Evolutionary conservation across 2,888 invertebrate genomes (phyloP), one percentile per base, ranked within the genome.

Genomic region (Globia sparganii): DNA sequence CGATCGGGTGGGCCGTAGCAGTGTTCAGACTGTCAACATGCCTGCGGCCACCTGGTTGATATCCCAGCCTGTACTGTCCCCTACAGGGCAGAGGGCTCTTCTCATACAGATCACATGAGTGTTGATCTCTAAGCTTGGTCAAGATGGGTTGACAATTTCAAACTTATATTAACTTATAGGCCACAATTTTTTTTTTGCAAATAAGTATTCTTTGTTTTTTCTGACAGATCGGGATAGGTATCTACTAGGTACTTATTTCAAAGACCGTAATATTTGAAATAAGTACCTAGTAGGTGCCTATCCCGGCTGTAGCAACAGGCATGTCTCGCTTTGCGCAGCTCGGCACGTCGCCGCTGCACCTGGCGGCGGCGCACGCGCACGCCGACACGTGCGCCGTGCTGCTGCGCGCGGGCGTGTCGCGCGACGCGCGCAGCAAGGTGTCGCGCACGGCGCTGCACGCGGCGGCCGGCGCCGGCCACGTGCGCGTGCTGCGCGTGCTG

Each of bases 381-480:
- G 94, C 97, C 73, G 98, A 97, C 86, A 98, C 98, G 69, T 98
- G 98, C 87, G 98, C 98, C 90, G 97, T 98, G 87, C 97, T 99
- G 81, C 96, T 99, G 78, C 97, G 98, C 83, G 98, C 99, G 31
- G 99, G 99, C 75, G 98, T 99, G 86, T 98, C 98, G 73, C 97
- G 98, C 87, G 99, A 99, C 97, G 98, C 98, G 2, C 97, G 98
- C 90, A 99, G 99, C 46, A 99, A 99, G 97, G 93, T 93, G 90
- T 99, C 99, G 92, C 97, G 99, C 90, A 99, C 99, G 34, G 98
- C 99, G 49, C 95, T 99, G 86, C 99, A 99, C 95, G 97, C 99
- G 92, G 99, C 99, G 56, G 98, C 98, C 4, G 98, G 98, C 91
- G 98, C 98, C 90, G 99, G 99, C 0, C 98, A 99, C 94, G 95